Conservation (phyloP, 2,113 vertebrate genomes). For the Chionomys nivalis region DNA sequence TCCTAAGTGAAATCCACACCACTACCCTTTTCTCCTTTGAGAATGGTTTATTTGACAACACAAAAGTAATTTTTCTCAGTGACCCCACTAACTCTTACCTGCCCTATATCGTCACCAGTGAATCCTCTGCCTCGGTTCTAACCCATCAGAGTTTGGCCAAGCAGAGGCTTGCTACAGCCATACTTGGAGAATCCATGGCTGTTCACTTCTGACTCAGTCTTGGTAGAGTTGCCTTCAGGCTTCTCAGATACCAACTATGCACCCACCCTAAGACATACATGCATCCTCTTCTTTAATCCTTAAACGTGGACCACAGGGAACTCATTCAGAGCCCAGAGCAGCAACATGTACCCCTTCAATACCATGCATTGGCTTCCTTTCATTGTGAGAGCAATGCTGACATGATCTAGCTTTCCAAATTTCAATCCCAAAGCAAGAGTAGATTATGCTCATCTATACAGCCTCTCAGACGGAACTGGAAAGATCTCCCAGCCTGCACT, state of each 20-base stretch:
- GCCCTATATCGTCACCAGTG: accelerated
- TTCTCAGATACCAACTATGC: not conserved
- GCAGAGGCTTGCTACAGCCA: not conserved
- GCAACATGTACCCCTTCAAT: not conserved
- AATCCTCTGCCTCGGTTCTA: not conserved
- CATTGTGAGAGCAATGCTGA: not conserved
- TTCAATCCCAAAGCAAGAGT: not conserved
- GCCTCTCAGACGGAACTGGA: not conserved
- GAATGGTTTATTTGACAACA: not conserved
- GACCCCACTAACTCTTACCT: not conserved
- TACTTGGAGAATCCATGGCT: accelerated
- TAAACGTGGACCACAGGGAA: not conserved
- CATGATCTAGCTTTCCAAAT: not conserved
- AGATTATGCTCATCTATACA: not conserved
- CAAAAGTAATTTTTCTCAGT: no score
- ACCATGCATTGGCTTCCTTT: not conserved
- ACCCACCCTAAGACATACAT: not conserved
- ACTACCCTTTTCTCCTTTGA: not conserved
- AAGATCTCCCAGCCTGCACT: not conserved
- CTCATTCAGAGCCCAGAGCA: not conserved
- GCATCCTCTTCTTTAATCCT: not conserved
- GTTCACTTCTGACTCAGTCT: not conserved
- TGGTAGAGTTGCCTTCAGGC: not conserved
- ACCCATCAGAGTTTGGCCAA: not conserved
- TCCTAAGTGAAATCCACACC: not conserved